Evolutionary conservation across 2,888 invertebrate species (phyloP).

Genomic region (Glyphotaelius pellucidus): DNA sequence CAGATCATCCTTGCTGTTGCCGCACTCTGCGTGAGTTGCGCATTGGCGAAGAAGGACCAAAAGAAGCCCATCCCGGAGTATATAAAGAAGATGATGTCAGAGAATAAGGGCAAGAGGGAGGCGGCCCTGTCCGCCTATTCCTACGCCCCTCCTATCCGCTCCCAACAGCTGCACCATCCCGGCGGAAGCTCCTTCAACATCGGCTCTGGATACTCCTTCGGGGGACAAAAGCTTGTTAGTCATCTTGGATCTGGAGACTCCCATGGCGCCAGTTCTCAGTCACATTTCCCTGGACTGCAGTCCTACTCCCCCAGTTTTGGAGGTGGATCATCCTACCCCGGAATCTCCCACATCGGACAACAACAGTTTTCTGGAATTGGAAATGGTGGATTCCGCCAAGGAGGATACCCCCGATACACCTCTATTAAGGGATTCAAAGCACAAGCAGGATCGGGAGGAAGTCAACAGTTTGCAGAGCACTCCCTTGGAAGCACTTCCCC

Average conservation of each 20-base stretch:
- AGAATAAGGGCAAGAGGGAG: conserved; percentile 64
- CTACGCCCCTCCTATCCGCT: conserved; percentile 53
- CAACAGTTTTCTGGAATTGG: conserved; percentile 5
- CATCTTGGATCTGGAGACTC: conserved; percentile 47
- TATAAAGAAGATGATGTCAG: conserved; percentile 49
- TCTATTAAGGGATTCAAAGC: conserved; percentile 54
- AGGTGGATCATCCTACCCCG: conserved; percentile 35
- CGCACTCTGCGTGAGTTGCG: conserved; percentile 44
- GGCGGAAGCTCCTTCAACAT: conserved; percentile 58
- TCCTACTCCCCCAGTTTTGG: conserved; percentile 47
- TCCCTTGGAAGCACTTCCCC: conserved; percentile 46
- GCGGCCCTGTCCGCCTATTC: conserved; percentile 52
- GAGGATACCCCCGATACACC: conserved; percentile 56
- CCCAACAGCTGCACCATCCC: conserved; percentile 22
- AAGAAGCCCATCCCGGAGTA: conserved; percentile 40
- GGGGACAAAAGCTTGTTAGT: conserved; percentile 55
- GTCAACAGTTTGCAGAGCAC: conserved; percentile 15
- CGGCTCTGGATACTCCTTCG: conserved; percentile 53
- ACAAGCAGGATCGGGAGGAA: conserved; percentile 42
- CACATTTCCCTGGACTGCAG: conserved; percentile 46
- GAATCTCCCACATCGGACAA: conserved; percentile 23
- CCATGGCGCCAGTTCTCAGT: conserved; percentile 40
- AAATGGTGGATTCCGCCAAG: conserved; percentile 35
- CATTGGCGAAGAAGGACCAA: conserved; percentile 53
- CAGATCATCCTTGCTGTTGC: conserved; percentile 54